Conservation (phyloP, 2,797 vertebrate genomes). For the Rhynchotus rufescens region DNA sequence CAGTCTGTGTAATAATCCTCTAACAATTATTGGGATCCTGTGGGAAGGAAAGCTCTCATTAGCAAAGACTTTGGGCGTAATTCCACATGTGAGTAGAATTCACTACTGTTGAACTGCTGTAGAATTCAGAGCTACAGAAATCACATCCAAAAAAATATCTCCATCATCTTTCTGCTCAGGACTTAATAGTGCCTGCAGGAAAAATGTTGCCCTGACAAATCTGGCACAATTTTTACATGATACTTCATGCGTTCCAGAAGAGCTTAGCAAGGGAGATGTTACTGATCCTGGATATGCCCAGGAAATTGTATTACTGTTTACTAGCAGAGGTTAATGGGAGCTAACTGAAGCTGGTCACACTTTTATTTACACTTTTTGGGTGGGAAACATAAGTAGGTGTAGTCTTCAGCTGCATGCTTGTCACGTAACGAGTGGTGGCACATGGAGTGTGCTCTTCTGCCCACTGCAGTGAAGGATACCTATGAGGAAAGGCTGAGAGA, state of each 20-base stretch:
- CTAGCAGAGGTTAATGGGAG: not conserved
- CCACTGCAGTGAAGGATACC: not conserved
- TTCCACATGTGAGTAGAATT: not conserved
- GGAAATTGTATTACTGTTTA: not conserved
- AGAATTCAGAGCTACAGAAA: not conserved
- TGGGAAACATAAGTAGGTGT: not conserved
- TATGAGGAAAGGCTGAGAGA: no score
- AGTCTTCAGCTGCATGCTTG: not conserved
- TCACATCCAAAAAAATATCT: not conserved
- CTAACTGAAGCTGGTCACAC: not conserved
- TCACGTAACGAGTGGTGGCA: no score
- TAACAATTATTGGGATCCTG: not conserved
- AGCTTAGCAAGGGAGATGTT: not conserved
- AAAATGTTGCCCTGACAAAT: not conserved
- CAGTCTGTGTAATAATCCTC: slow-evolving; percentile 24
- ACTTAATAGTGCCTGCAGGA: not conserved
- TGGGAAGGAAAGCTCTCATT: slow-evolving; percentile 14
- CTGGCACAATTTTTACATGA: fast-evolving
- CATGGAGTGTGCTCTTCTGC: not conserved
- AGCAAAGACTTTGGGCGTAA: slow-evolving; percentile 6
- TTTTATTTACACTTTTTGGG: not conserved
- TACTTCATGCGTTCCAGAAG: not conserved
- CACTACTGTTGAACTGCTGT: not conserved
- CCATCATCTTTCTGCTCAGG: not conserved
- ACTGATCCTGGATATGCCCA: not conserved